Conservation (phyloP, 2,113 vertebrate species). For the Epinephelus lanceolatus region DNA sequence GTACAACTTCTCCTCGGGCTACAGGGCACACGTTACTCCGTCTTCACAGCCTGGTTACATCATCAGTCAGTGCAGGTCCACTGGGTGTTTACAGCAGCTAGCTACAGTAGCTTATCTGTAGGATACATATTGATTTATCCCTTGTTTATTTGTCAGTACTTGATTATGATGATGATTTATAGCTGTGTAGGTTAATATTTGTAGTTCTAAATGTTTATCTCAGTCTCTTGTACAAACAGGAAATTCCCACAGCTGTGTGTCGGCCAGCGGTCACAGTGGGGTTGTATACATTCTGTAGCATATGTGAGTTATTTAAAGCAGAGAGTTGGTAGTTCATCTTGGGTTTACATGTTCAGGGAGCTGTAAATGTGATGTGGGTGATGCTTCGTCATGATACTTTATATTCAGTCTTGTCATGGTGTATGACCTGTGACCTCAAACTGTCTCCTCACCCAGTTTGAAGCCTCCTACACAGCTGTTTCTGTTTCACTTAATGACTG, state of each 20-base stretch:
- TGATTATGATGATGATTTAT: background rate
- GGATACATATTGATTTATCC: background rate
- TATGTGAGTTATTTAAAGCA: background rate
- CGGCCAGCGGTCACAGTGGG: background rate
- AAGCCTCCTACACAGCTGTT: no score
- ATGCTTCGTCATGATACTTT: no score
- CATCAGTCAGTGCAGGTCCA: background rate
- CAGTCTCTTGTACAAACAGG: background rate
- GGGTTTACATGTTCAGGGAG: background rate
- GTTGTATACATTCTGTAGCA: background rate
- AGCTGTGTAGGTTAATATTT: no score
- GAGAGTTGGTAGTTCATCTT: background rate
- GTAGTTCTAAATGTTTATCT: background rate
- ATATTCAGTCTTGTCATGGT: no score
- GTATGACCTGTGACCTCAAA: no score
- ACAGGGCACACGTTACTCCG: background rate
- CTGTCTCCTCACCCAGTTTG: no score
- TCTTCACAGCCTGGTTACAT: background rate
- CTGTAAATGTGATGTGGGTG: no score
- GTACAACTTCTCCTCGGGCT: background rate
- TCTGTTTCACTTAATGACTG: no score
- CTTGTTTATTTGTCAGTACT: background rate
- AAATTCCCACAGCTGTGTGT: slow-evolving; percentile 16
- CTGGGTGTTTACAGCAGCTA: background rate
- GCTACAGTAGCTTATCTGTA: background rate